These are phyloP conservation scores for Oryzias celebensis DNA, from an alignment of 2,113 vertebrate genomes.

Conservation along the genomic window DNA sequence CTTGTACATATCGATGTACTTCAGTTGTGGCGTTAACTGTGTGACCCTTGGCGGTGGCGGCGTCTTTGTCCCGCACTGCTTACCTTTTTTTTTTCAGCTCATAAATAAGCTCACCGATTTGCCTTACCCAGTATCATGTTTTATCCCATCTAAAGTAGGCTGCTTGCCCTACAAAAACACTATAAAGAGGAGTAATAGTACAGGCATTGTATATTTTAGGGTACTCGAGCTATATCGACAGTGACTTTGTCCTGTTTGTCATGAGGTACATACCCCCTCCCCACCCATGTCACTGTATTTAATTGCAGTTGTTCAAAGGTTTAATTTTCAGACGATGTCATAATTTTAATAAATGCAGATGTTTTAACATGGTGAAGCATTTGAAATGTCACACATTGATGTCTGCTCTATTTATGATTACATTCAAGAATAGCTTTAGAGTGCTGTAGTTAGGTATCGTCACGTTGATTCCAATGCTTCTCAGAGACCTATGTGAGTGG, in stretches of 20 bases:
- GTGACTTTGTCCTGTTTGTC: slow-evolving; percentile 68
- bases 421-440: slow-evolving; percentile 85
- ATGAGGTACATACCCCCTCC: slow-evolving; percentile 69
- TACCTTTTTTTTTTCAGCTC: slow-evolving; percentile 64
- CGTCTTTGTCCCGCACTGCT: slow-evolving; percentile 53
- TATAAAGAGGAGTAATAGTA: slow-evolving; percentile 44
- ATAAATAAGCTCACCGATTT: slow-evolving; percentile 80
- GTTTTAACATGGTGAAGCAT: slow-evolving; percentile 73
- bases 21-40: slow-evolving; percentile 62
- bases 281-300: slow-evolving; percentile 58
- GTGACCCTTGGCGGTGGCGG: slow-evolving; percentile 59
- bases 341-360: slow-evolving; percentile 70
- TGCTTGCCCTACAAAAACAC: slow-evolving; percentile 54
- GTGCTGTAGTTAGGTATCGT: slow-evolving; percentile 86
- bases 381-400: slow-evolving; percentile 75
- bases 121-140: slow-evolving; percentile 76
- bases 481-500: slow-evolving; percentile 85
- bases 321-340: slow-evolving; percentile 73
- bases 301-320: slow-evolving; percentile 77
- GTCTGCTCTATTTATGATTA: slow-evolving; percentile 79
- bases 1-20: slow-evolving; percentile 65
- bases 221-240: slow-evolving; percentile 68
- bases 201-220: slow-evolving; percentile 46
- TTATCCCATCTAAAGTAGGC: slow-evolving; percentile 41
- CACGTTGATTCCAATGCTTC: slow-evolving; percentile 81